Base-by-base conservation (phyloP, 2,888 invertebrate species). In the Clanis bilineata region DNA sequence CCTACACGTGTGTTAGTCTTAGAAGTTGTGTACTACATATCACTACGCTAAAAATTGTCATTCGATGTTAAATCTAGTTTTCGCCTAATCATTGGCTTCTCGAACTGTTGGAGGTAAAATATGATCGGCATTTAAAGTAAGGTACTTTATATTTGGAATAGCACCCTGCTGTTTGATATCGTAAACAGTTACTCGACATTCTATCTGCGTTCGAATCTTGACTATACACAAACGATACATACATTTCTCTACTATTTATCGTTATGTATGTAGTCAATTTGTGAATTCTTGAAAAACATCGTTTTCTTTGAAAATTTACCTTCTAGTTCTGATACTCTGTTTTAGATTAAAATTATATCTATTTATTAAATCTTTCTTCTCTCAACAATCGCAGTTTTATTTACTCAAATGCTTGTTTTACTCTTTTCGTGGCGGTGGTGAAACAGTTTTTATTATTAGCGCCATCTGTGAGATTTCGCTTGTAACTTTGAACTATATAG, bases 311-410 rank as follows among this genome's bases (percentile, higher is more conserved):
- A 76, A 23, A 76, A 83, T 85, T 78, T 71, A 82, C 79, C 79
- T 83, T 81, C 79, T 86, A 82, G 82, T 80, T 86, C 87, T 80
- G 81, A 83, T 85, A 85, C 78, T 83, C 82, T 86, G 88, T 88
- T 90, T 85, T 85, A 90, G 86, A 89, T 80, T 86, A 85, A 86
- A 87, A 81, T 80, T 85, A 85, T 86, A 89, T 86, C 88, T 90
- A 92, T 90, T 90, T 91, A 92, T 90, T 92, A 92, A 91, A 91
- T 86, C 86, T 88, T 89, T 90, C 90, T 90, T 90, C 90, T 91
- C 91, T 90, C 85, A 74, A 68, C 7, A 18, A 41, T 63, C 63
- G 71, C 66, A 60, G 80, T 86, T 88, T 85, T 73, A 86, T 86
- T 83, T 70, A 32, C 18, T 7, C 25, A 0, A 47, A 25, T 25